phyloP scores from a whole-genome alignment of 2,888 invertebrate genomes.

The Parnassius glacialis region DNA sequence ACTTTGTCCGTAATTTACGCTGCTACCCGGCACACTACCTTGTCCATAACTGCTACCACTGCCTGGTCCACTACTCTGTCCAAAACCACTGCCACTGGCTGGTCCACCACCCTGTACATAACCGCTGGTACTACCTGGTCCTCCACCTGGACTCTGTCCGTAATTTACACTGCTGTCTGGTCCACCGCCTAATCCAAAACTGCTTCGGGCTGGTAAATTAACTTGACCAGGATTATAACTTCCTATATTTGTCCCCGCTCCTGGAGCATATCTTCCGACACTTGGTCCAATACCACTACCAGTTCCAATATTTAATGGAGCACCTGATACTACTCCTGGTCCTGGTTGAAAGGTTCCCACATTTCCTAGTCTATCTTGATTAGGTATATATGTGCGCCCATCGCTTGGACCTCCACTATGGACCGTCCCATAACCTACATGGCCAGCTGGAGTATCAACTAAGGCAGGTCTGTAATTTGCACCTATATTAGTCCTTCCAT shows the following conservation, averaged over 20 bases:
- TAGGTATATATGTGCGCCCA: conserved; percentile 1
- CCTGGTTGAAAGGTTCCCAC: not conserved
- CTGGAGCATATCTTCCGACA: conserved; percentile 2
- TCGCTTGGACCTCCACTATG: conserved; percentile 6
- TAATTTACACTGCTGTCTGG: conserved; percentile 19
- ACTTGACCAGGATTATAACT: conserved; percentile 25
- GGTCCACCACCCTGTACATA: conserved; percentile 27
- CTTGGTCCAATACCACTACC: conserved; percentile 3
- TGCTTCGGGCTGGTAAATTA: not conserved
- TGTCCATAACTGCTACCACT: conserved; percentile 27
- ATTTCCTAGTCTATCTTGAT: not conserved
- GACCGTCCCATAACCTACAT: conserved; percentile 1
- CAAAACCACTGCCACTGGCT: conserved; percentile 4
- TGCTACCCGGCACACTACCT: conserved; percentile 29
- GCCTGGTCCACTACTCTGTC: conserved; percentile 26
- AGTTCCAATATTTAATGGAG: not conserved
- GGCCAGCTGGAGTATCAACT: conserved; percentile 16
- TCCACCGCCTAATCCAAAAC: conserved; percentile 19
- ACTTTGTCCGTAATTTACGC: not conserved
- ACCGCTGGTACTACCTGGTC: conserved; percentile 7
- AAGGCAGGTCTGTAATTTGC: conserved; percentile 6
- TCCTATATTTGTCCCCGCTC: conserved; percentile 21
- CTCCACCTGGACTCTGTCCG: conserved; percentile 25
- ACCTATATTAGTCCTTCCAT: not conserved
- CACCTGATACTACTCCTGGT: not conserved